phyloP scores from a whole-genome alignment of 2,797 vertebrate species.

The Myiotriccus ornatus region DNA sequence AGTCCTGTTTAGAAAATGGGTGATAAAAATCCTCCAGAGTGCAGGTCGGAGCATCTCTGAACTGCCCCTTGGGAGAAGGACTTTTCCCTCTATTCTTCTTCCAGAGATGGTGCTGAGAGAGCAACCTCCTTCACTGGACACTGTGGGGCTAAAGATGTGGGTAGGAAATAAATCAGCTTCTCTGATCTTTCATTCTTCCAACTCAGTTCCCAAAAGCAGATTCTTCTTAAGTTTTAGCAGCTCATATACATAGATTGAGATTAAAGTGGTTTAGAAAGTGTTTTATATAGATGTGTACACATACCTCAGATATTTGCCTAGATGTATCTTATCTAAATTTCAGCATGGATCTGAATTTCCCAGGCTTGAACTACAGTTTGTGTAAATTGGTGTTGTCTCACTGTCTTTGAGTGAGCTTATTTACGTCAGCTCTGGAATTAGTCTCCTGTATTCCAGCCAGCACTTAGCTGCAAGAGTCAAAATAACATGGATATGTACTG shows the following conservation, averaged over 20 bases:
- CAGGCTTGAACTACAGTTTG: slow-evolving; percentile 21
- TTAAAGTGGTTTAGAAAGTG: slow-evolving; percentile 26
- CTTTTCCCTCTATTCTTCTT: neutral
- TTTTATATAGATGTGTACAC: slow-evolving; percentile 59
- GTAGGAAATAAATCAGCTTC: neutral
- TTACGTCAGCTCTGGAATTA: slow-evolving; percentile 60
- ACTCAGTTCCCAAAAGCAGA: neutral
- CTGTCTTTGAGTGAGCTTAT: slow-evolving; percentile 50
- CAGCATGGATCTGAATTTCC: slow-evolving; percentile 32
- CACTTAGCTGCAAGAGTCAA: slow-evolving; percentile 35
- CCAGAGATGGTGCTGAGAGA: neutral
- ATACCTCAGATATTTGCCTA: slow-evolving; percentile 50
- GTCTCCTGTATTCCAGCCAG: slow-evolving; percentile 29
- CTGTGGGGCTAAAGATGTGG: neutral
- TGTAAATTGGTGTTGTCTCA: slow-evolving; percentile 36
- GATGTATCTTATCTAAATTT: slow-evolving; percentile 59
- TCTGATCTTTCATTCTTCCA: neutral
- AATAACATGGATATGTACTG: slow-evolving; percentile 10
- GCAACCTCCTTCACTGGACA: neutral
- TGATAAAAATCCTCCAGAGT: neutral
- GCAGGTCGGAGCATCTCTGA: neutral
- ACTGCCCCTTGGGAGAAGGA: neutral
- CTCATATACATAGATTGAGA: neutral
- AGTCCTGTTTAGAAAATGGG: neutral
- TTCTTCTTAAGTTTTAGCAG: neutral